Conservation (phyloP, 2,888 invertebrate species). For the Clivina fossor region DNA sequence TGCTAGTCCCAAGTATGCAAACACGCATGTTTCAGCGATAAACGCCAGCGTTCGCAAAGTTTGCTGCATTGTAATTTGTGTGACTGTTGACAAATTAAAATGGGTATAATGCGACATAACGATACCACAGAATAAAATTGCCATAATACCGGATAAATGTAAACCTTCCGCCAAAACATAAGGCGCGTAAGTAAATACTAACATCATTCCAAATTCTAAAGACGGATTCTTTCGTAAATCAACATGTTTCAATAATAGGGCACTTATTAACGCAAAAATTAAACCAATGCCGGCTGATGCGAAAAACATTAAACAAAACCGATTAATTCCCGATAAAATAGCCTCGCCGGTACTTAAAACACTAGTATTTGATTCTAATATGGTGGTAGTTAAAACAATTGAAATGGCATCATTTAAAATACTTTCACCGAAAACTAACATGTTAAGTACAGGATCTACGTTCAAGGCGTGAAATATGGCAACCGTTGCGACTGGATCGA, state of each 20-base stretch:
- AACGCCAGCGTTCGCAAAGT: conserved; percentile 97
- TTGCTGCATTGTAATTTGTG: conserved; percentile 99
- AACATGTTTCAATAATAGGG: conserved; percentile 89
- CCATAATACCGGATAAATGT: conserved; percentile 87
- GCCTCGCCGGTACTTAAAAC: conserved; percentile 77
- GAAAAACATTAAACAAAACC: conserved; percentile 97
- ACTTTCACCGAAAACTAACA: conserved; percentile 97
- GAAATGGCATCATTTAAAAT: conserved; percentile 98
- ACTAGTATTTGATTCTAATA: conserved; percentile 70
- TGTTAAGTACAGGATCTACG: conserved; percentile 96
- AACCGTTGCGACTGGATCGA: conserved; percentile 98
- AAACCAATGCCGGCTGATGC: conserved; percentile 97
- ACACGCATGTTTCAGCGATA: conserved; percentile 97
- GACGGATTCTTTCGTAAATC: conserved; percentile 97
- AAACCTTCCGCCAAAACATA: conserved; percentile 92
- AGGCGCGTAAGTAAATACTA: conserved; percentile 97
- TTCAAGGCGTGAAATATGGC: conserved; percentile 98
- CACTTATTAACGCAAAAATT: conserved; percentile 90
- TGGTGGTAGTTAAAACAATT: conserved; percentile 93
- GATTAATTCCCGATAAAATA: conserved; percentile 81
- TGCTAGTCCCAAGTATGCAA: conserved; percentile 95
- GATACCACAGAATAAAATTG: conserved; percentile 97
- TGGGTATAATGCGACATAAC: conserved; percentile 99
- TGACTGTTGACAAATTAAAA: conserved; percentile 95
- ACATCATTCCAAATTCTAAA: conserved; percentile 96